Base-by-base conservation (phyloP, 2,888 invertebrate genomes). In the Epistrophe grossulariae region DNA sequence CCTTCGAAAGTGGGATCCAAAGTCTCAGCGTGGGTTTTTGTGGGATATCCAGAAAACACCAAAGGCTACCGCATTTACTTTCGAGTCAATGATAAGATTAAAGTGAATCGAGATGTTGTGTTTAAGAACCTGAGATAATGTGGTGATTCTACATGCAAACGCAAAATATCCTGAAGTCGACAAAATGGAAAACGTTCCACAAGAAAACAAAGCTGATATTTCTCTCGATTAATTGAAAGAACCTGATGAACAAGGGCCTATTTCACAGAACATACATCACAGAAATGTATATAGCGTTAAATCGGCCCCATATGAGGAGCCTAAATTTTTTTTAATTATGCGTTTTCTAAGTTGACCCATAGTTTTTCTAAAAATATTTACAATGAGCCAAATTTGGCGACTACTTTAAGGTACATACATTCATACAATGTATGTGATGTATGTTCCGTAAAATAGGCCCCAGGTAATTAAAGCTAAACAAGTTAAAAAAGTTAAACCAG, bases 21-120 rank as follows among this genome's bases (percentile, higher is more conserved):
- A 62, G 50, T 40, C 50, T 13, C 62, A 73, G 7, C 73, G 50
- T 24, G 73, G 60, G 13, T 62, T 57, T 71, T 71, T 57, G 31
- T 71, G 15, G 43, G 57, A 57, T 57, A 71, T 71, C 70, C 70
- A 10, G 57, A 71, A 7, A 71, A 73, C 52, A 50, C 73, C 9
- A 62, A 73, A 52, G 62, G 73, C 38, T 50, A 48, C 38, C 73
- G 60, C 60, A n/a, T 73, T 73, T 73, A 73, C n/a, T 52, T 73
- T 19, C 60, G 60, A 60, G 38, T 24, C 13, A 62, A n/a, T 24
- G 24, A 73, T 62, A 73, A 38, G 13, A 73, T 62, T 0, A 19
- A 64, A 43, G 74, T 74, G 43, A 74, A 62, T 74, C 62, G 31
- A 4, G 64, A 74, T 74, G 62, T 35, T 31, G 28, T 43, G 7